These are phyloP conservation scores for Tetraodon nigroviridis DNA, from an alignment of 2,113 vertebrate species.

Conservation along the genomic window DNA sequence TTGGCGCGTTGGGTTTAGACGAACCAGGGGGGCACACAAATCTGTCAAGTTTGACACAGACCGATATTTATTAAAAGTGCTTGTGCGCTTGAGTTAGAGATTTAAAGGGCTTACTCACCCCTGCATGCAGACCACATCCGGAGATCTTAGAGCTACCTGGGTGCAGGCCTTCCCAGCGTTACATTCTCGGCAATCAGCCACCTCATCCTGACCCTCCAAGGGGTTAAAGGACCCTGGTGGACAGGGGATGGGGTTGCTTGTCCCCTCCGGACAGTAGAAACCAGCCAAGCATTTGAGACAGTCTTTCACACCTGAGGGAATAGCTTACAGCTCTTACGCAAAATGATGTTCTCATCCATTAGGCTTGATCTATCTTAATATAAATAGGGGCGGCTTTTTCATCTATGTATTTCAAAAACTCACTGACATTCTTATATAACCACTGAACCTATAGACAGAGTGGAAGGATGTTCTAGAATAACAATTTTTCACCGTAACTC, in stretches of 20 bases:
- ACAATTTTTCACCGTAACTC: background rate
- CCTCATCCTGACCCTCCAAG: conserved; percentile 79
- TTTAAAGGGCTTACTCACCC: conserved; percentile 69
- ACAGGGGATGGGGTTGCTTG: conserved; percentile 72
- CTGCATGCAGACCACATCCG: conserved; percentile 76
- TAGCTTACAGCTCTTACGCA: background rate
- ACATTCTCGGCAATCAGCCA: conserved; percentile 75
- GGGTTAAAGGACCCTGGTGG: conserved; percentile 77
- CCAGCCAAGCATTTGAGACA: conserved; percentile 81
- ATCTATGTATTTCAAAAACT: conserved; percentile 3
- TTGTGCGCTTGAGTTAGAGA: background rate
- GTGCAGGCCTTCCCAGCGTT: conserved; percentile 82
- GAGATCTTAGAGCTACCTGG: conserved; percentile 74
- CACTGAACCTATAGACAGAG: conserved; percentile 6
- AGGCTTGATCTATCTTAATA: background rate
- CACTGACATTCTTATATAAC: conserved; percentile 15
- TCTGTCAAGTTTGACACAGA: conserved; percentile 50
- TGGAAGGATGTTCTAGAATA: background rate
- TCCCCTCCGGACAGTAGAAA: conserved; percentile 79
- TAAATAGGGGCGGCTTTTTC: background rate
- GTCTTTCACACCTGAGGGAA: conserved; percentile 66
- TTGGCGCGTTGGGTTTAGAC: conserved; percentile 72
- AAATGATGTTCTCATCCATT: background rate
- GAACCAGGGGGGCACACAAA: conserved; percentile 81
- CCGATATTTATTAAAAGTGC: background rate